Evolutionary conservation across 2,797 vertebrate species (phyloP).

Genomic region (Anomalospiza imberbis): DNA sequence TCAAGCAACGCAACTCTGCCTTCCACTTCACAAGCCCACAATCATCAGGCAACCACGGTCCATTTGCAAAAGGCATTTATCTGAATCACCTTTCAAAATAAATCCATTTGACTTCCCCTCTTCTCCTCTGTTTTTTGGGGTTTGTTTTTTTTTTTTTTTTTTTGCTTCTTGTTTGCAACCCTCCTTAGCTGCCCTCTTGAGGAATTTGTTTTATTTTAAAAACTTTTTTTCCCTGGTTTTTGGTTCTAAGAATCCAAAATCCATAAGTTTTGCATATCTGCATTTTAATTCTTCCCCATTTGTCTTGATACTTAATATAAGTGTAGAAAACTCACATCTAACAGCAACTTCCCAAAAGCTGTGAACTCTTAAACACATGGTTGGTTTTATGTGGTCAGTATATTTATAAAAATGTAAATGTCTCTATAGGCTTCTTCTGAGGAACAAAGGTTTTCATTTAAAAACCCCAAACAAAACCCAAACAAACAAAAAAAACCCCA

Average conservation of each 20-base stretch:
- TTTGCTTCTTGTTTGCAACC: not conserved
- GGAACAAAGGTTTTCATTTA: not conserved
- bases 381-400: not conserved
- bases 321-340: not conserved
- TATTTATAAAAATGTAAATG: not conserved
- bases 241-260: not conserved
- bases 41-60: not conserved
- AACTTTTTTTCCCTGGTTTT: not conserved
- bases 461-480: not conserved
- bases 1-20: not conserved
- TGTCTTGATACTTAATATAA: not conserved
- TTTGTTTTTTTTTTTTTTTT: not conserved
- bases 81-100: not conserved
- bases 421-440: not conserved
- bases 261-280: not conserved
- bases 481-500: not conserved
- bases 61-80: not conserved
- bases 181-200: not conserved
- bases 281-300: not conserved
- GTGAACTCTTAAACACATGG: not conserved
- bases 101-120: not conserved
- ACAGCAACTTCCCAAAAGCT: not conserved
- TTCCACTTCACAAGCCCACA: not conserved
- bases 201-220: not conserved
- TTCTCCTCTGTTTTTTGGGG: not conserved